Evolutionary conservation across 2,888 invertebrate genomes (phyloP).

Genomic region (Ochropleura plecta): DNA sequence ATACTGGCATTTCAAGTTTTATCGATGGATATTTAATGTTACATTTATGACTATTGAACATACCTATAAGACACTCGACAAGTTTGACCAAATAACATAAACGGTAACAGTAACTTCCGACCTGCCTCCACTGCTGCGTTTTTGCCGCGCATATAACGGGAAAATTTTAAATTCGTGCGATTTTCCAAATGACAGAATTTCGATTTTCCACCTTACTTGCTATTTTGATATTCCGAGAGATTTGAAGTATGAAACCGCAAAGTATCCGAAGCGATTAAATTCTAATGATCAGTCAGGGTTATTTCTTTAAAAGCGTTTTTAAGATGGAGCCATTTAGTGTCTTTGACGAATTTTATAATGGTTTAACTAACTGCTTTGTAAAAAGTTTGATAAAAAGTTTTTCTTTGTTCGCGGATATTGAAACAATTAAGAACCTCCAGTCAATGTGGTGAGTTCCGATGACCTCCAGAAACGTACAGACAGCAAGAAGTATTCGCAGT

Average conservation of each 20-base stretch:
- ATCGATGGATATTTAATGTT: constrained; percentile 21
- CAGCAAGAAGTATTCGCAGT: constrained; percentile 40
- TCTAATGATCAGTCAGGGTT: constrained; percentile 29
- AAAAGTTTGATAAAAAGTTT: constrained; percentile 44
- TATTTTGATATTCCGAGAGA: constrained; percentile 57
- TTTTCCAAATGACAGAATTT: constrained; percentile 66
- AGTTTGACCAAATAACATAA: constrained; percentile 49
- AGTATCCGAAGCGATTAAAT: constrained; percentile 39
- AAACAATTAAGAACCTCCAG: constrained; percentile 48
- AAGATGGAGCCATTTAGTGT: constrained; percentile 23
- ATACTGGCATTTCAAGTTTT: constrained; percentile 69
- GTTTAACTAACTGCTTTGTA: constrained; percentile 29
- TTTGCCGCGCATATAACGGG: constrained; percentile 49
- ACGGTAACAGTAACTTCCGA: constrained; percentile 23
- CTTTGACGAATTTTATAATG: constrained; percentile 42
- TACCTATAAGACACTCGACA: neutral
- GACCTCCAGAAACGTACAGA: constrained; percentile 60
- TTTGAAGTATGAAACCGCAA: constrained; percentile 44
- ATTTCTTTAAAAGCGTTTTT: constrained; percentile 32
- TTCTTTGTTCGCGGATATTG: constrained; percentile 53
- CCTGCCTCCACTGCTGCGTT: constrained; percentile 38
- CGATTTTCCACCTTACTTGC: constrained; percentile 66
- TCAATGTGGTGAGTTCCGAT: constrained; percentile 41
- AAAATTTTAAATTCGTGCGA: constrained; percentile 58
- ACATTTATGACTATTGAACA: constrained; percentile 24